phyloP scores from a whole-genome alignment of 2,797 vertebrate genomes.

The Oreortyx pictus region DNA sequence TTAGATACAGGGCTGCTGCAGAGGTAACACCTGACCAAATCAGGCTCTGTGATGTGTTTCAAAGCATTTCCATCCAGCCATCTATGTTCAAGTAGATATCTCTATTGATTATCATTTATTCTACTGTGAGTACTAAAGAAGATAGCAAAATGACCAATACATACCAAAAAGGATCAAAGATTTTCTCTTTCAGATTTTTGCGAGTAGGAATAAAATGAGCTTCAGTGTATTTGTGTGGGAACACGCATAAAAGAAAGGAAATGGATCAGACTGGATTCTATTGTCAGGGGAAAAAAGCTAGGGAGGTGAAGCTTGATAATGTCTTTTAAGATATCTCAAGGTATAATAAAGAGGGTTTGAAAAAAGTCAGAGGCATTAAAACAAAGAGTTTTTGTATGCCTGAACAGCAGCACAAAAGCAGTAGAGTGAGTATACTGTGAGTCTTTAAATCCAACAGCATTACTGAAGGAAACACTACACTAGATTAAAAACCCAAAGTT shows the following conservation, averaged over 20 bases:
- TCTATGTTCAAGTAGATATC: slow-evolving; percentile 67
- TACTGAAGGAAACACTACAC: background rate
- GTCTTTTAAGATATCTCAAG: background rate
- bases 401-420: background rate
- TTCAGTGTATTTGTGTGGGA: slow-evolving; percentile 12
- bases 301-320: background rate
- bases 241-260: background rate
- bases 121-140: slow-evolving; percentile 57
- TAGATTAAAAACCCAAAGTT: background rate
- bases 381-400: background rate
- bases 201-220: slow-evolving; percentile 7
- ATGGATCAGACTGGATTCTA: background rate
- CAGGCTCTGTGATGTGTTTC: slow-evolving; percentile 68
- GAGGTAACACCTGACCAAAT: slow-evolving; percentile 74
- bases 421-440: rapidly evolving
- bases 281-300: background rate
- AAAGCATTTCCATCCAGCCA: slow-evolving; percentile 66
- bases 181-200: slow-evolving; percentile 48
- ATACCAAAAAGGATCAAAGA: slow-evolving; percentile 23
- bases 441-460: background rate
- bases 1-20: slow-evolving; percentile 60
- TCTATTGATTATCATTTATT: slow-evolving; percentile 78
- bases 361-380: background rate
- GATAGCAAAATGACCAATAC: slow-evolving; percentile 59
- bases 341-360: background rate